These are phyloP conservation scores for Metallyticus violacea DNA, from an alignment of 2,888 invertebrate genomes.

Conservation along the genomic window DNA sequence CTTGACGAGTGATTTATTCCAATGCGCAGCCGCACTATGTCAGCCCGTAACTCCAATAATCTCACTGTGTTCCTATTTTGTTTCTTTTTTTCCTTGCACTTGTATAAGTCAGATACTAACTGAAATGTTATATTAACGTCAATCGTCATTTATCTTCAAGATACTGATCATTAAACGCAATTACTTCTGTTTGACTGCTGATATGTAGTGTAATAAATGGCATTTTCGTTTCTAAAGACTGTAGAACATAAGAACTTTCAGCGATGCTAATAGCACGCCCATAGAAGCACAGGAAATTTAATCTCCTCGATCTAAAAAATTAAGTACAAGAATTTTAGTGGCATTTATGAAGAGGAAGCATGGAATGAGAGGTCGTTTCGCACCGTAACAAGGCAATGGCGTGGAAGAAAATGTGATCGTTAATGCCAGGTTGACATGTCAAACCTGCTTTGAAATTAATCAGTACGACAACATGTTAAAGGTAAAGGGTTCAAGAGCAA, in stretches of 20 bases:
- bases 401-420: neutral
- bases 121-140: neutral
- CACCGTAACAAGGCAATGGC: neutral
- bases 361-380: too few species aligned
- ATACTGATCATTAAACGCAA: neutral
- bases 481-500: neutral
- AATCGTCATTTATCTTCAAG: neutral
- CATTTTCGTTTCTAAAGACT: neutral
- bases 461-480: neutral
- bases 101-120: too few species aligned
- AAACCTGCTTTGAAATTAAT: neutral
- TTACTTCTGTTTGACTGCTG: neutral
- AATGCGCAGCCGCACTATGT: too few species aligned
- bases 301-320: neutral
- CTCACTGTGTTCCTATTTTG: neutral
- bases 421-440: neutral
- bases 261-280: neutral
- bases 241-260: neutral
- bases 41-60: too few species aligned
- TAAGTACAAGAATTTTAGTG: neutral
- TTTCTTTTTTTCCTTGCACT: neutral
- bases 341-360: neutral
- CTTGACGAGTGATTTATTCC: too few species aligned
- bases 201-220: neutral
- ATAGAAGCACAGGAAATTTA: neutral